phyloP scores from a whole-genome alignment of 2,113 vertebrate species.

The Mus musculus region GRCm39 chr6:38363501-38364000 shows the following conservation, averaged over 20 bases:
- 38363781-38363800: no score
- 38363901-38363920: no score
- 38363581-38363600: neutral
- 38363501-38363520: neutral
- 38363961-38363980: neutral
- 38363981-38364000: neutral
- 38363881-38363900: no score
- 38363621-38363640: neutral
- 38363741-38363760: neutral
- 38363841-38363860: no score
- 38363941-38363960: no score
- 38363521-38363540: neutral
- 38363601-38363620: constrained; percentile 15
- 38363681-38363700: neutral
- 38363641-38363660: neutral
- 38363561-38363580: neutral
- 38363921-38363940: no score
- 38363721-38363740: neutral
- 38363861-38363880: no score
- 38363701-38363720: neutral
- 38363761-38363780: no score
- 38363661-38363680: neutral
- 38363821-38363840: no score
- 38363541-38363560: neutral
- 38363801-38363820: no score